phyloP scores from a whole-genome alignment of 2,888 invertebrate genomes.

The Apodemia mormo region DNA sequence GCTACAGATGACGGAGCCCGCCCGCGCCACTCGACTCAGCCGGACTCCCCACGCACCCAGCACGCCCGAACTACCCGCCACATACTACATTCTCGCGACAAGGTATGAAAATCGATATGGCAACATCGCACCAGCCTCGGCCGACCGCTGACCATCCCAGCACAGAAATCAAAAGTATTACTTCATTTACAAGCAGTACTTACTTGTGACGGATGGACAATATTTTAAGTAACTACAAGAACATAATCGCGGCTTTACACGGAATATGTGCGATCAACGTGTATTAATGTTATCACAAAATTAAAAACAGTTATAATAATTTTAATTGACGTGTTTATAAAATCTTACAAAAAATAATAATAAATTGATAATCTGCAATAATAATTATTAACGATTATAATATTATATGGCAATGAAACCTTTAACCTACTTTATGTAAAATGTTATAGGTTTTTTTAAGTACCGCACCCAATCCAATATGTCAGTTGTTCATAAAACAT shows the following conservation, averaged over 20 bases:
- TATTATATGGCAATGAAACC: no score
- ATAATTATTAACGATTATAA: background rate
- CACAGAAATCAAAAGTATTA: background rate
- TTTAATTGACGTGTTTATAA: background rate
- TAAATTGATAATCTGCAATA: background rate
- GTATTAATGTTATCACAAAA: background rate
- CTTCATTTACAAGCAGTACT: background rate
- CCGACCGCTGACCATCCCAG: conserved; percentile 27
- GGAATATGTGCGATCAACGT: background rate
- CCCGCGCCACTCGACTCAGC: conserved; percentile 67
- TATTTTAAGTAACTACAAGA: background rate
- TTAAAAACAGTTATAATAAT: background rate
- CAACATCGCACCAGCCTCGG: conserved; percentile 26
- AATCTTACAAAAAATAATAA: background rate
- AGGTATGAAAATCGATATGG: conserved; percentile 73
- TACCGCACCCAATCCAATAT: background rate
- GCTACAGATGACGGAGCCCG: conserved; percentile 81
- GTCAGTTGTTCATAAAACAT: background rate
- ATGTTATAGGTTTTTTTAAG: background rate
- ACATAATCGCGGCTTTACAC: background rate
- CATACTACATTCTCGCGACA: conserved; percentile 53
- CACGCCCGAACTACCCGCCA: conserved; percentile 49
- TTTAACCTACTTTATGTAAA: background rate
- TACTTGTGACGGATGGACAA: background rate
- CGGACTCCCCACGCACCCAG: conserved; percentile 61